Evolutionary conservation across 2,888 invertebrate genomes (phyloP), one percentile per base, ranked within the genome.

Genomic region (Nasonovia ribisnigri): DNA sequence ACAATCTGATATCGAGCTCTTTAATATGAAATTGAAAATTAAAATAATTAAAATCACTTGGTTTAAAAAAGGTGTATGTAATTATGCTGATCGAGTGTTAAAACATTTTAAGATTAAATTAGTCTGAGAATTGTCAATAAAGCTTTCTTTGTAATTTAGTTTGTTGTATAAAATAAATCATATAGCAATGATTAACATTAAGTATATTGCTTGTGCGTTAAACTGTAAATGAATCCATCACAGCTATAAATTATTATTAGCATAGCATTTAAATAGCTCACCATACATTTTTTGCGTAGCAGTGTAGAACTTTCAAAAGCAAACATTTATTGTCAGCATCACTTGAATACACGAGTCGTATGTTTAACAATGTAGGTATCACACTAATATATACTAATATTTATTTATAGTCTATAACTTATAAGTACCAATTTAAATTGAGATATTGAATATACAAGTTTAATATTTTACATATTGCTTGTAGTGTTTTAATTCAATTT

Each of bases 191-290:
- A 77, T 77, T 77, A 77, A 77, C 77, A 20, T 77, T 77, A 77
- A n/a, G 57, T 60, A 48, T 60, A 48, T 48, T 90, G 90, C 77
- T 48, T 36, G 48, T 77, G 29, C 67, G 46, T 48, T 48, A 48
- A 90, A 67, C 46, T 90, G 90, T 48, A 90, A 90, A 90, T 77
- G 67, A 67, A 90, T 67, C 46, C 67, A 77, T 77, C 36, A 90
- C 90, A 48, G 90, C 48, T 77, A 48, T 67, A 90, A 77, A 90
- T 90, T 90, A 90, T 90, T 90, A 90, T 90, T 90, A 90, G 90
- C 46, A 48, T 90, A 90, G 67, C 67, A 77, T 67, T 90, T 67
- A 90, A 90, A 90, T 90, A 90, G 90, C 90, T 90, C 90, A 90
- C 90, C 5, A 60, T 90, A 67, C 90, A 42, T 90, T 90, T 67